Evolutionary conservation across 1,140 invertebrate species (phyloP), one percentile per base, ranked within the genome.

Genomic region (Teleogryllus occipitalis): DNA sequence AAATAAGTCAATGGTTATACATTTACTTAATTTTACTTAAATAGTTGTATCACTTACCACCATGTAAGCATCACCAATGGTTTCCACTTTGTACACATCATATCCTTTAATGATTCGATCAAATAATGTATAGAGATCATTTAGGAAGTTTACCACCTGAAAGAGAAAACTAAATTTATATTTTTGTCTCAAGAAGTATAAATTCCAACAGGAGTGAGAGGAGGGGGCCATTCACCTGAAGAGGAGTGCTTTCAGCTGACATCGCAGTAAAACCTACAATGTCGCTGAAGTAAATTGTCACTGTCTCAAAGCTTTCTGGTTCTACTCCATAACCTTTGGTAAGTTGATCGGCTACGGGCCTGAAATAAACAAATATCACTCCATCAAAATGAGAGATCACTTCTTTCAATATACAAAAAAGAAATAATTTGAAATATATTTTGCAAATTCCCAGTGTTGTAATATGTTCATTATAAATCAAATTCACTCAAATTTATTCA

Each of bases 231-330:
- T 18, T 82, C 86, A 93, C 92, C 88, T 95, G 91, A 82, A 98
- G 89, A 65, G 97, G 97, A 75, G 96, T 95, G 84, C 96, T 98
- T 85, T 96, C 94, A 0, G 97, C 95, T 8, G 96, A 98, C 92
- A 99, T 95, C 75, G 93, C 92, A 72, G 98, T 99, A 88, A 99
- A 99, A 82, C 97, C 97, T 78, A 99, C 97, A 86, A 99, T 99
- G 87, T 99, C 98, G 84, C 96, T 98, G 88, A 99, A 99, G 87
- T 98, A 99, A 82, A 99, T 98, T 47, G 97, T 98, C 54, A 92
- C 96, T 82, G 92, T 91, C 87, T 98, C 95, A 87, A 96, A 99
- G 0, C 94, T 94, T 88, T 99, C 97, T 8, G 97, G 97, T 86
- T 96, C 94, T 4, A 99, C 96, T 7, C 94, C 93, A 83, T 94